phyloP scores from a whole-genome alignment of 2,113 vertebrate species.

The Apteryx mantelli region DNA sequence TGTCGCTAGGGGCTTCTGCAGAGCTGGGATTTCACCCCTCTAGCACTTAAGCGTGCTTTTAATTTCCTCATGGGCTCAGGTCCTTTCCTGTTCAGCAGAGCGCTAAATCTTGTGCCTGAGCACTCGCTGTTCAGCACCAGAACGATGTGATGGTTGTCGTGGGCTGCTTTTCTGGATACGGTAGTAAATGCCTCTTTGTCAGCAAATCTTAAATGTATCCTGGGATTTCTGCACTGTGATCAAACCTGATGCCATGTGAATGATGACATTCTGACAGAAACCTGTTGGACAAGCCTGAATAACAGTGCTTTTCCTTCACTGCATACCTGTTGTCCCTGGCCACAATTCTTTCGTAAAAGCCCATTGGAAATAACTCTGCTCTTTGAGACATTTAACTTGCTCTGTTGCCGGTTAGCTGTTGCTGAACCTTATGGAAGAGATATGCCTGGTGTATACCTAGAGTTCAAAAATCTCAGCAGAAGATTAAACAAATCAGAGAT shows the following conservation, averaged over 20 bases:
- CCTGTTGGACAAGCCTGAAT: background rate
- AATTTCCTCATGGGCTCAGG: background rate
- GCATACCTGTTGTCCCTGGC: background rate
- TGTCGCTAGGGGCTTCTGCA: background rate
- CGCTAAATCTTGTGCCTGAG: background rate
- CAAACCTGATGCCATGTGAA: background rate
- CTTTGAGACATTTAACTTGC: background rate
- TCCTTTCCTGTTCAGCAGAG: background rate
- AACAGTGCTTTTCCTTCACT: background rate
- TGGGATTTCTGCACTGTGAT: background rate
- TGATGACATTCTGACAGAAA: background rate
- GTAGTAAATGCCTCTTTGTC: background rate
- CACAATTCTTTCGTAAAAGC: background rate
- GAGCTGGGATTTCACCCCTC: background rate
- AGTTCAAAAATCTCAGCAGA: background rate
- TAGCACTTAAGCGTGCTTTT: background rate
- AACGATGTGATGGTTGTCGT: background rate
- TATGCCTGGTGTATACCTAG: background rate
- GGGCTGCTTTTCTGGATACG: background rate
- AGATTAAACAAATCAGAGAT: constrained; percentile 5
- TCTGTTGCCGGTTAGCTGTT: background rate
- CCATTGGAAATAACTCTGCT: background rate
- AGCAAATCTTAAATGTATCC: background rate
- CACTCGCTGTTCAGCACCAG: background rate
- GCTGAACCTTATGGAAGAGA: background rate